Conservation (phyloP, 2,113 vertebrate species). For the Hyperopisus bebe region DNA sequence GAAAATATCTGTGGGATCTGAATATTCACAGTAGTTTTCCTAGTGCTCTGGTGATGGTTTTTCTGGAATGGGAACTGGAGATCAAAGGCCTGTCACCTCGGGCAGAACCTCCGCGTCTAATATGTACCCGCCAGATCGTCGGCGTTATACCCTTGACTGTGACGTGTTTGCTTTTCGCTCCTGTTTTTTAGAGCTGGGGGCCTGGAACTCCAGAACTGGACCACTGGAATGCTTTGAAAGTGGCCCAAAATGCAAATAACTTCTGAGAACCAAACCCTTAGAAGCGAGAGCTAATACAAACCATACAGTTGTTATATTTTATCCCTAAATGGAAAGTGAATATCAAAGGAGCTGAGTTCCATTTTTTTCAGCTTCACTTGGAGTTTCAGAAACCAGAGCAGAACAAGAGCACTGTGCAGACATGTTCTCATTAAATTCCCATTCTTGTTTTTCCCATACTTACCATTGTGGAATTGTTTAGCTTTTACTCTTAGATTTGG, state of each 20-base stretch:
- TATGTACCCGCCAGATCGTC: not conserved
- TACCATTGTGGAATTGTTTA: not conserved
- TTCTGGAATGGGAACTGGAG: not conserved
- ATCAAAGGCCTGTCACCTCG: not conserved
- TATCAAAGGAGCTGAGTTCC: not conserved
- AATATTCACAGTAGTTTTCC: not conserved
- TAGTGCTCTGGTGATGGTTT: not conserved
- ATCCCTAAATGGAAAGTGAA: not conserved
- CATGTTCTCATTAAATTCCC: not conserved
- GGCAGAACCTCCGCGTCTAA: not conserved
- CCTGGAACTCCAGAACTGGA: not conserved
- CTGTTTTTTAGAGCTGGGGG: not conserved
- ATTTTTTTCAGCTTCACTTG: not conserved
- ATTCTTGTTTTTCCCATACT: not conserved
- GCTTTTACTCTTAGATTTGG: not conserved
- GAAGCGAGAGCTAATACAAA: not conserved
- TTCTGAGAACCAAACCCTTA: not conserved
- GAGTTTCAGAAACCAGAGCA: not conserved
- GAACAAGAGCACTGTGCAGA: not conserved
- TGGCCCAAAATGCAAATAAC: not conserved
- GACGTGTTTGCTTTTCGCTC: not conserved
- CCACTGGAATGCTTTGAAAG: slow-evolving; percentile 2
- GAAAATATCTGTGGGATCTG: not conserved
- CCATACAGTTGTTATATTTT: not conserved
- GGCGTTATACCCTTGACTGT: not conserved